Evolutionary conservation across 2,797 vertebrate genomes (phyloP), one percentile per base, ranked within the genome.

Genomic region (Melanotaenia trifasciata): DNA sequence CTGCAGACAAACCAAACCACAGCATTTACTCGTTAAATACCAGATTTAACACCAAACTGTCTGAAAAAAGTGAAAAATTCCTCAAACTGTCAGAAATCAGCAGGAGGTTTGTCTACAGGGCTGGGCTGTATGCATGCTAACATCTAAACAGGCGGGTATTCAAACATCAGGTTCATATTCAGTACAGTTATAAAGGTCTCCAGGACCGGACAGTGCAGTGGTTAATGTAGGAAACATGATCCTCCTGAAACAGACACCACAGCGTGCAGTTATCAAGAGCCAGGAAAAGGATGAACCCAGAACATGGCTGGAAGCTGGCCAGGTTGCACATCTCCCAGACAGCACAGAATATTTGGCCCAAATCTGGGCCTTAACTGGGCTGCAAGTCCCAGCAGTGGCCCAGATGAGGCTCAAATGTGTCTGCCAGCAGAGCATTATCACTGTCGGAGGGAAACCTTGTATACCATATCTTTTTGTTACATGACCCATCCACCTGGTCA

Each of bases 1-100:
- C 98, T 99, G 91, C 66, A 65, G 61, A 32, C 68, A 76, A 87
- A 59, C 62, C 28, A 81, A 40, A 72, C 1, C 18, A 43, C 24
- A 66, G 16, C 22, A 7, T 6, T 11, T n/a, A 40, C n/a, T 18
- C 7, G 72, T 33, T 63, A 6, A 64, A 38, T 54, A 9, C 13
- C 32, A 62, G 8, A 28, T 50, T 47, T 11, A n/a, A 57, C 60
- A 47, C 16, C 18, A n/a, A 47, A 10, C 18, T n/a, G n/a, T 1
- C 20, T 47, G 5, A 20, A 32, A 3, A 61, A 61, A 38, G 7
- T 16, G 0, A 40, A 26, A 47, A 47, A 47, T 20, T n/a, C 36
- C 40, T 68, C 58, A 67, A 53, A 58, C 64, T 40, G 26, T 63
- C 61, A 70, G 30, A 70, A n/a, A 82, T 76, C 57, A n/a, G 43